These are phyloP conservation scores for Dipodomys ordii DNA, from an alignment of 2,113 vertebrate species.

Conservation along the genomic window DNA sequence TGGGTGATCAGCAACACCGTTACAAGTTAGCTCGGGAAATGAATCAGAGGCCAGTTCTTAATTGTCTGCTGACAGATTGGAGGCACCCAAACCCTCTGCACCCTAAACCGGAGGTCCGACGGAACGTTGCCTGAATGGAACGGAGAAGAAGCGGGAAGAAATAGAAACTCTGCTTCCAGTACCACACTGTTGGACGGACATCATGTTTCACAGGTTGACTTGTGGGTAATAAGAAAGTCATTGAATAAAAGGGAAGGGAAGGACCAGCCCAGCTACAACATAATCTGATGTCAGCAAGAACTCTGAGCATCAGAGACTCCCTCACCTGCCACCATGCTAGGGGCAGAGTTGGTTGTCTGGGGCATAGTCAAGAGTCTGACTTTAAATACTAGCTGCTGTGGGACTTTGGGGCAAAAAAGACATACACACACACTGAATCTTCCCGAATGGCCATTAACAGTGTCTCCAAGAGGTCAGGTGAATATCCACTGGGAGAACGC, in stretches of 20 bases:
- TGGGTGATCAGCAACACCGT: constrained; percentile 44
- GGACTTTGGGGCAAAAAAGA: not conserved
- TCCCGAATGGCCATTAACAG: not conserved
- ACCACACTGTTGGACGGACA: not conserved
- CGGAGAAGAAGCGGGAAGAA: not conserved
- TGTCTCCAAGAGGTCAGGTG: not conserved
- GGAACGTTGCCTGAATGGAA: not conserved
- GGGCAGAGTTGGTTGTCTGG: not conserved
- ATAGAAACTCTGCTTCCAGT: not conserved
- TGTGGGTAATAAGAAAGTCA: not conserved
- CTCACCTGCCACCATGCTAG: not conserved
- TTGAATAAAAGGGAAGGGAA: not conserved
- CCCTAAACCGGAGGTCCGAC: not conserved
- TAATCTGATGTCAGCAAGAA: not conserved
- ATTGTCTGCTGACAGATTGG: constrained; percentile 30
- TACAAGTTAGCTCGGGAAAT: not conserved
- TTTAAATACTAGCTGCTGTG: not conserved
- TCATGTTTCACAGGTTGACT: not conserved
- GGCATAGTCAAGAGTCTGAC: not conserved
- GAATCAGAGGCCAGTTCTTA: constrained; percentile 54
- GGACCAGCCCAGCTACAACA: not conserved
- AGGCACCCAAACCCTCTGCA: not conserved
- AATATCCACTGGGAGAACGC: not conserved
- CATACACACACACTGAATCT: not conserved
- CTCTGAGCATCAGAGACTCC: not conserved